Conservation (phyloP, 2,797 vertebrate species). For the Pseudomugil tenellus region DNA sequence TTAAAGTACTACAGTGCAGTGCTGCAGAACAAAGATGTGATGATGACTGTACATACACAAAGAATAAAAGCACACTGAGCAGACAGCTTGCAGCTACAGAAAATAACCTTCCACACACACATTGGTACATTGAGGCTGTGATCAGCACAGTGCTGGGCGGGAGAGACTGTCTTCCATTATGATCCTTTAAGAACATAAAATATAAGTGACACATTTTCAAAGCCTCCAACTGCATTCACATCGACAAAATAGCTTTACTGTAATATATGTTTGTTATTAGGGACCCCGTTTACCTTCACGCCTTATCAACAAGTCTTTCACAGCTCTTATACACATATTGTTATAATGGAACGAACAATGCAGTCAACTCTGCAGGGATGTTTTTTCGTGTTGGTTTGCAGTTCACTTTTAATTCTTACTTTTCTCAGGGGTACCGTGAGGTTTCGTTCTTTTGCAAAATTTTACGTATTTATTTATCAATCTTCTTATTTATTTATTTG, state of each 20-base stretch:
- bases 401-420: slow-evolving; percentile 41
- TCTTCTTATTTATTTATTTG: slow-evolving; percentile 45
- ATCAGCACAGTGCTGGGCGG: slow-evolving; percentile 34
- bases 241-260: slow-evolving; percentile 37
- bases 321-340: slow-evolving; percentile 20
- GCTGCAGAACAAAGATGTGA: slow-evolving; percentile 29
- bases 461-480: slow-evolving; percentile 38
- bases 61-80: not conserved
- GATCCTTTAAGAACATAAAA: slow-evolving; percentile 33
- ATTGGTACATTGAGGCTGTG: slow-evolving; percentile 23
- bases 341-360: slow-evolving; percentile 43
- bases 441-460: slow-evolving; percentile 37
- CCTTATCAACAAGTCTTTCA: slow-evolving; percentile 23
- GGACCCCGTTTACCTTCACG: slow-evolving; percentile 30
- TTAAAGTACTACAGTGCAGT: not conserved
- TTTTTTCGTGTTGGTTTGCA: slow-evolving; percentile 13
- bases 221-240: slow-evolving; percentile 27
- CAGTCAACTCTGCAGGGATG: slow-evolving; percentile 4
- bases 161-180: slow-evolving; percentile 25
- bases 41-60: slow-evolving; percentile 27
- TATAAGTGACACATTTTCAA: slow-evolving; percentile 35
- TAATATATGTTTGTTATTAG: slow-evolving; percentile 40
- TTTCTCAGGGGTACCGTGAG: slow-evolving; percentile 29
- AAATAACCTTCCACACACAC: slow-evolving; percentile 22
- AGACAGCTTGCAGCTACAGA: slow-evolving; percentile 26